Base-by-base conservation (phyloP, 2,113 vertebrate genomes). In the Otolemur garnettii region DNA sequence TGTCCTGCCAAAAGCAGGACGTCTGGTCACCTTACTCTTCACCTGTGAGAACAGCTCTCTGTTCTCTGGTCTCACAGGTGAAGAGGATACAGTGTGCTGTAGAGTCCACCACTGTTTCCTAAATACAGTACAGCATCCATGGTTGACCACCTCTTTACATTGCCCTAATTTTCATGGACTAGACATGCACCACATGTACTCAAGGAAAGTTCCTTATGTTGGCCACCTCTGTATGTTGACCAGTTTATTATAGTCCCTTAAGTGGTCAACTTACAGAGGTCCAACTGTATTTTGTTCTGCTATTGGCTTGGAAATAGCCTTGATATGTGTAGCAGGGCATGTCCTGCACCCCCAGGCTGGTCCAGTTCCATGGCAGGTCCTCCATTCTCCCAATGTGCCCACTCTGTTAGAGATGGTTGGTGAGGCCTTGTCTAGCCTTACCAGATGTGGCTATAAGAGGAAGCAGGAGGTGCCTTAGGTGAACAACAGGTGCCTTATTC, bases 71-170 rank as follows among this genome's bases (percentile, higher is more conserved):
- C 38, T 38, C 38, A 38, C 38, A 38, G 38, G 38, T 38, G 38
- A 38, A 38, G 4, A 38, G 38, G 38, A 35, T 22, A 1, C 0
- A 59, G 42, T 10, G 30, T 21, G 6, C 19, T 68, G 0, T 9
- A 28, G 84, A 74, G n/a, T 30, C 45, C 5, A 64, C 24, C 30
- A 10, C 26, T 69, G 33, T 42, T 45, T 55, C 30, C 19, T 38
- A 42, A 69, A 42, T 21, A 30, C 10, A 50, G 45, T 50, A 50
- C 45, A 50, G 45, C 45, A 1, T 50, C 45, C 10, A 50, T 8
- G 9, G 45, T 50, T 50, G 45, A 50, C 45, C 45, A 50, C 45
- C 45, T 50, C 45, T 50, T 50, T 50, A 50, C 1, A 10, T 50
- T 50, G 45, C 45, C 45, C 45, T 50, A 50, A 50, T 50, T 50